Conservation (phyloP, 1,140 invertebrate genomes). For the Telenomus remus region DNA sequence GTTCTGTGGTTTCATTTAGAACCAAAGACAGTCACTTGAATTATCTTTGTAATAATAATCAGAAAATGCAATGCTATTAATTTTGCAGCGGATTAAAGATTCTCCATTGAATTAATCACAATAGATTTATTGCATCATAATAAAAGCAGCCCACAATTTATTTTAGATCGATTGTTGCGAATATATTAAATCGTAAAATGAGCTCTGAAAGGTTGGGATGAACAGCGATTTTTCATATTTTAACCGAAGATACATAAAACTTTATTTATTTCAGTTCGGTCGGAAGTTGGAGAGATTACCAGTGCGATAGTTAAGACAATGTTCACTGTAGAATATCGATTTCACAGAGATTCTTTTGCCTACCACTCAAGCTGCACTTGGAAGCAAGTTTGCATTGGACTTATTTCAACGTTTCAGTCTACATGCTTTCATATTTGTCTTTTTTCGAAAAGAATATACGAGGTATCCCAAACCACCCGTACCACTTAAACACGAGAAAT, state of each 20-base stretch:
- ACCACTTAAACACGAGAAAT: too few species aligned
- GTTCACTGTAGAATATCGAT: slow-evolving; percentile 18
- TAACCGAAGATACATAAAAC: slow-evolving; percentile 35
- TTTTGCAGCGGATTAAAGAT: slow-evolving; percentile 19
- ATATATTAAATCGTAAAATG: not conserved
- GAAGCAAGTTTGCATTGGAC: slow-evolving; percentile 14
- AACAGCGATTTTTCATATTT: slow-evolving; percentile 9
- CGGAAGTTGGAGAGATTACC: slow-evolving; percentile 16
- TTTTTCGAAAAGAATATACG: too few species aligned
- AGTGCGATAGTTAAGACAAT: slow-evolving; percentile 24
- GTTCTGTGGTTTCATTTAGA: not conserved
- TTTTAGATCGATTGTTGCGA: slow-evolving; percentile 5
- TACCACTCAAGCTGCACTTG: slow-evolving; percentile 29
- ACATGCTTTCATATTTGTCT: too few species aligned
- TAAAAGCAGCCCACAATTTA: slow-evolving; percentile 30
- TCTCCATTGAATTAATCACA: slow-evolving; percentile 25
- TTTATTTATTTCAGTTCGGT: slow-evolving; percentile 34
- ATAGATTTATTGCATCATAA: slow-evolving; percentile 27
- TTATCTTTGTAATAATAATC: slow-evolving; percentile 31
- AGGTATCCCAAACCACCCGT: too few species aligned
- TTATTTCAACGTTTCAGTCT: slow-evolving; percentile 12
- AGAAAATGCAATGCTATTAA: slow-evolving; percentile 19
- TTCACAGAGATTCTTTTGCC: slow-evolving; percentile 21
- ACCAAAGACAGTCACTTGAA: slow-evolving; percentile 16
- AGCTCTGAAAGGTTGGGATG: not conserved